phyloP scores from a whole-genome alignment of 2,113 vertebrate species.

The Seriola rivoliana region DNA sequence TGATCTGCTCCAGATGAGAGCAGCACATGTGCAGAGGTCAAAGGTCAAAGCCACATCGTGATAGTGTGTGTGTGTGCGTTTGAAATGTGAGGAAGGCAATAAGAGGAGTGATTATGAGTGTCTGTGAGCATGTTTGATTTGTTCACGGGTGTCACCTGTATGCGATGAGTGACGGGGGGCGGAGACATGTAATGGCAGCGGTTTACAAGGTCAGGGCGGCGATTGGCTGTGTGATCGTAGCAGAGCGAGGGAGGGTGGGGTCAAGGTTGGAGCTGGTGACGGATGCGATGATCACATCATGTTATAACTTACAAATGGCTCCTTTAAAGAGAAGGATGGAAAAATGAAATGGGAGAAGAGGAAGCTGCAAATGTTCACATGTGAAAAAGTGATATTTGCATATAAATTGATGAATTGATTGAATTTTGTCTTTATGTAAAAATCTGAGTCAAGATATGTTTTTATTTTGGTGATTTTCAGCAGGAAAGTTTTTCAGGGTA shows the following conservation, averaged over 20 bases:
- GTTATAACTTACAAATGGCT: too few relatives aligned
- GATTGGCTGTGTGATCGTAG: conserved; percentile 61
- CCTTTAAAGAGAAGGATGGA: too few relatives aligned
- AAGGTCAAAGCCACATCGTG: conserved; percentile 48
- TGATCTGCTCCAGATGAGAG: not conserved
- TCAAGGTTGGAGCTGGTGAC: conserved; percentile 61
- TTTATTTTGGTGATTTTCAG: conserved; percentile 7
- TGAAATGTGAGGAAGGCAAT: conserved; percentile 11
- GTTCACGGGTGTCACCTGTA: conserved; percentile 43
- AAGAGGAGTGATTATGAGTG: not conserved
- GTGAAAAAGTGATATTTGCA: too few relatives aligned
- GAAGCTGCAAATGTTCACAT: too few relatives aligned
- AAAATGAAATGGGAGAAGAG: too few relatives aligned
- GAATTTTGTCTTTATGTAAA: too few relatives aligned
- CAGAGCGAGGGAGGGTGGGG: conserved; percentile 37
- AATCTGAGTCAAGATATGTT: not conserved
- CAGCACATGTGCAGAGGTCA: conserved; percentile 31
- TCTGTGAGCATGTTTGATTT: conserved; percentile 23
- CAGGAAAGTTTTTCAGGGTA: not conserved
- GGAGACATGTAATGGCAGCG: conserved; percentile 34
- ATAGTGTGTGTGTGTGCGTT: not conserved
- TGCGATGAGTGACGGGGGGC: conserved; percentile 57
- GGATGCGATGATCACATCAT: not conserved
- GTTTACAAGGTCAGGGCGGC: conserved; percentile 67
- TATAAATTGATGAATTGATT: too few relatives aligned